phyloP scores from a whole-genome alignment of 2,113 vertebrate species.

The Vidua macroura region DNA sequence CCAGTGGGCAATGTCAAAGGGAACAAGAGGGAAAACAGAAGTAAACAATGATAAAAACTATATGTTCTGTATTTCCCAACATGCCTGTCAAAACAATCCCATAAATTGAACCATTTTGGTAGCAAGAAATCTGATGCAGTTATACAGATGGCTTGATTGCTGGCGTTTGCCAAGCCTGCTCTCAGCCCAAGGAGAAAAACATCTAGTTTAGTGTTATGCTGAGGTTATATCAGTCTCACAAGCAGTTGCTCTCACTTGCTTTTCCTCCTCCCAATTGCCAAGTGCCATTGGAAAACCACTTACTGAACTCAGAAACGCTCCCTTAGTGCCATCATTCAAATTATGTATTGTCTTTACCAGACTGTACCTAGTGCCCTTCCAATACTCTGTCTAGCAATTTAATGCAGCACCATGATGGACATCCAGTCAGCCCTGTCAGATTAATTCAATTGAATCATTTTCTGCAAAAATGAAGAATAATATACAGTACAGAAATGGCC shows the following conservation, averaged over 20 bases:
- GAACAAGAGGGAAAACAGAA: constrained; percentile 27
- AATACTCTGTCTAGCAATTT: constrained; percentile 42
- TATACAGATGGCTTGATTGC: constrained; percentile 42
- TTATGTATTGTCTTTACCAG: constrained; percentile 19
- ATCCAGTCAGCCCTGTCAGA: constrained; percentile 41
- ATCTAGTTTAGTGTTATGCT: not conserved
- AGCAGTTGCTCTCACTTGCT: constrained; percentile 30
- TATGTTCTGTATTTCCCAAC: constrained; percentile 47
- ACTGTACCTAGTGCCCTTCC: constrained; percentile 34
- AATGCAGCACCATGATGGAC: constrained; percentile 36
- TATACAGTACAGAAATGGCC: constrained; percentile 15
- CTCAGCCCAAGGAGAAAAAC: constrained; percentile 25
- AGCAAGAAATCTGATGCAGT: constrained; percentile 1
- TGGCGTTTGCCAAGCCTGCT: not conserved
- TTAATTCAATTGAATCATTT: constrained; percentile 57
- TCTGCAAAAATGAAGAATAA: constrained; percentile 54
- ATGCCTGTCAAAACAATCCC: constrained; percentile 41
- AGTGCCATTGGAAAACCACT: constrained; percentile 13
- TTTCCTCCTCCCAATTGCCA: constrained; percentile 5
- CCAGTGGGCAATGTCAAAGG: constrained; percentile 28
- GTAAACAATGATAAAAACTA: constrained; percentile 31
- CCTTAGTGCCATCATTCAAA: not conserved
- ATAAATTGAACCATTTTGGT: constrained; percentile 34
- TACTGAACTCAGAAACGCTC: not conserved
- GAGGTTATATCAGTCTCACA: constrained; percentile 29